Evolutionary conservation across 2,888 invertebrate species (phyloP), one percentile per base, ranked within the genome.

Genomic region (Baronia brevicornis): DNA sequence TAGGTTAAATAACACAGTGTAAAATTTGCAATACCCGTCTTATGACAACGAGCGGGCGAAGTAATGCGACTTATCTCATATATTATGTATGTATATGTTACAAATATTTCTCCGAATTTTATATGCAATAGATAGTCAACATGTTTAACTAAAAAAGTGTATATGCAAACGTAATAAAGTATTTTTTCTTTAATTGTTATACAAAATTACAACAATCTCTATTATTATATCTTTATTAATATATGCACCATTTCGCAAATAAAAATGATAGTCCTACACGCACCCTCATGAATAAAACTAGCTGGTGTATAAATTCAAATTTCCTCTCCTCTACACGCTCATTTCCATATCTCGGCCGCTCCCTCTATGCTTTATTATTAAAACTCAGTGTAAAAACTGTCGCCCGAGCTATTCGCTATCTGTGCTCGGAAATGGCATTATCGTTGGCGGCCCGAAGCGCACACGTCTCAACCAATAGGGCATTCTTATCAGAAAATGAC

Each of bases 401-500:
- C 69, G 73, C 69, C 69, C 67, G 57, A 70, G 72, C 64, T 74
- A 73, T 71, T 66, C 72, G 66, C 69, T 82, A 82, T 82, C 82
- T 80, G 59, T 59, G 44, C 72, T 74, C 74, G 84, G 82, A 82
- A 82, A 82, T 80, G 68, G 74, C 67, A 77, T 82, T 82, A 82
- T 84, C 82, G 75, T 69, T 60, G 62, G 60, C 60, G 64, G 61
- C 66, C 72, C 71, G 66, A 63, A 50, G 71, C 71, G 72, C 82
- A 78, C 82, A 74, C 79, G 78, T 78, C 79, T 77, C 78, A 78
- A 61, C 85, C 85, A 85, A 85, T 84, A 85, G 84, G 78, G 82
- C 80, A 80, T 85, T 84, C 88, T 88, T 88, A 88, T 88, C 89
- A 88, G 88, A 88, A 88, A 88, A 88, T 88, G 88, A 88, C 86